Conservation (phyloP, 2,797 vertebrate species). For the Hydrocynus forskahlii region DNA sequence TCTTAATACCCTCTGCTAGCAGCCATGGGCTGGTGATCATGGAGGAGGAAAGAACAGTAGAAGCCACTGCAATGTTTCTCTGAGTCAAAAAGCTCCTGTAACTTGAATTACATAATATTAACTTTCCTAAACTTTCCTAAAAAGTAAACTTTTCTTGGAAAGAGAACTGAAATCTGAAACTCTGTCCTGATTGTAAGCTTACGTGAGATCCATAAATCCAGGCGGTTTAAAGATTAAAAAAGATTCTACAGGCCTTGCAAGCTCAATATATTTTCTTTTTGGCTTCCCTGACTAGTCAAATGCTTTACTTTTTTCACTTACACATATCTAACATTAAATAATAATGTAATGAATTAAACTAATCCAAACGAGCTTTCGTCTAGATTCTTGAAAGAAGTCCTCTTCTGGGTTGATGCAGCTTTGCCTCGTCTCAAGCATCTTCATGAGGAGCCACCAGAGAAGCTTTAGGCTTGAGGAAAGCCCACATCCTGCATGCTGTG, state of each 20-base stretch:
- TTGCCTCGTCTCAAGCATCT: background rate
- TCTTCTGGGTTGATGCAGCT: background rate
- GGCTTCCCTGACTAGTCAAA: background rate
- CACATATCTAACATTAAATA: too few species aligned
- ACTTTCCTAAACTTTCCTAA: too few species aligned
- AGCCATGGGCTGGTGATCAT: background rate
- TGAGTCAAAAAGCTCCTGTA: background rate
- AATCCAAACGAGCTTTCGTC: too few species aligned
- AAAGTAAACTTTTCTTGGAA: too few species aligned
- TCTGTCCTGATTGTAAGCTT: background rate
- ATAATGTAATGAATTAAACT: too few species aligned
- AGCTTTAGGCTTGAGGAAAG: too few species aligned
- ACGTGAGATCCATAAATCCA: too few species aligned
- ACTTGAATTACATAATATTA: too few species aligned
- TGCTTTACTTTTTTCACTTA: too few species aligned
- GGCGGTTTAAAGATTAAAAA: background rate
- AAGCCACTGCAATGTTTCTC: background rate
- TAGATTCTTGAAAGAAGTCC: too few species aligned
- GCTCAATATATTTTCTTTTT: background rate
- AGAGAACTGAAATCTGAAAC: background rate
- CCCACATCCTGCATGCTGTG: too few species aligned
- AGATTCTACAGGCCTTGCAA: background rate
- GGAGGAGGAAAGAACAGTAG: background rate
- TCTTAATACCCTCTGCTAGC: background rate
- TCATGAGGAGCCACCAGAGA: background rate